phyloP scores from a whole-genome alignment of 1,140 invertebrate genomes.

The Sinella curviseta region DNA sequence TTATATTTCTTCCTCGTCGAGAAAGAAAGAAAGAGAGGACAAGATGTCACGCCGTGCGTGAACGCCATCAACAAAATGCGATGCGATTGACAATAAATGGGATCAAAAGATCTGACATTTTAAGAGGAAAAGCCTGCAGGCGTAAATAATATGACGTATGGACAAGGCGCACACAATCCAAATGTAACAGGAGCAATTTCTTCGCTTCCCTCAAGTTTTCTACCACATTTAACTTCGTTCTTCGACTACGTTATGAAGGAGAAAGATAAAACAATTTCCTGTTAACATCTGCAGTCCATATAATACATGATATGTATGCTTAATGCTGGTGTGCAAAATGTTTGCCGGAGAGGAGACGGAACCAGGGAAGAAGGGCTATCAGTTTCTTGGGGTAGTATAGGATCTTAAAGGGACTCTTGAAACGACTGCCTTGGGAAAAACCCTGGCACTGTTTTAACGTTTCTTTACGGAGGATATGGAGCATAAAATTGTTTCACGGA shows the following conservation, averaged over 20 bases:
- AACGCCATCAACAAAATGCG: conserved; percentile 11
- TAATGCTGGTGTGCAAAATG: too few relatives aligned
- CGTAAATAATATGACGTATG: conserved; percentile 6
- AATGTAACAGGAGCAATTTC: background rate
- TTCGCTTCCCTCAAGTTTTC: background rate
- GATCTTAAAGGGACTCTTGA: too few relatives aligned
- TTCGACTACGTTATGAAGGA: background rate
- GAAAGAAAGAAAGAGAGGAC: too few relatives aligned
- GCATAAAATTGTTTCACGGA: too few relatives aligned
- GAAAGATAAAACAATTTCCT: conserved; percentile 16
- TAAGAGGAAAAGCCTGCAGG: background rate
- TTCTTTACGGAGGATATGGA: too few relatives aligned
- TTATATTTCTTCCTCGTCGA: too few relatives aligned
- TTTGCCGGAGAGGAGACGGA: too few relatives aligned
- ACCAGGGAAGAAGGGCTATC: too few relatives aligned
- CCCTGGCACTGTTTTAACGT: too few relatives aligned
- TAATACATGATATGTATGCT: too few relatives aligned
- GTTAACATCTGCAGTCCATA: background rate
- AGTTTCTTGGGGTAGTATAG: too few relatives aligned
- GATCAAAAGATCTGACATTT: conserved; percentile 11
- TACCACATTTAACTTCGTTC: background rate
- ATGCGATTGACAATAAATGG: conserved; percentile 12
- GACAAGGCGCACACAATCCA: background rate
- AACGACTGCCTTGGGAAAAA: too few relatives aligned
- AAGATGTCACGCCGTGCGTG: background rate